phyloP scores from a whole-genome alignment of 2,888 invertebrate genomes.

The Caenorhabditis imperialis region DNA sequence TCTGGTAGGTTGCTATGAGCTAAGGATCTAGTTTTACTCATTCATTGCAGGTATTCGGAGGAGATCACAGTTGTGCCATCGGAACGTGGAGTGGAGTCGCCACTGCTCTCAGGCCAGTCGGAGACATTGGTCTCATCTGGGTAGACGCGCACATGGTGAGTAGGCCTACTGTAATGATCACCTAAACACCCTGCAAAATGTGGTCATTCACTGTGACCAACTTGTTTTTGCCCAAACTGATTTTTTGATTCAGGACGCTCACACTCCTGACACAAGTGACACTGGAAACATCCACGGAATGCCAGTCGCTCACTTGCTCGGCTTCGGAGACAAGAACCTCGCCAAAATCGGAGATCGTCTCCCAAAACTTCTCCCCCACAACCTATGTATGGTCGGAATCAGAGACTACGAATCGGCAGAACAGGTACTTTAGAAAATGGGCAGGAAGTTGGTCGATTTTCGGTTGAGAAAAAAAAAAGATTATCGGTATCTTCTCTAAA shows the following conservation, averaged over 20 bases:
- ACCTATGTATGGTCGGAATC: slow-evolving; percentile 71
- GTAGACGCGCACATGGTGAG: slow-evolving; percentile 73
- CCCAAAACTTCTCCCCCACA: slow-evolving; percentile 69
- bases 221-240: too few relatives aligned
- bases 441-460: background rate
- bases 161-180: slow-evolving; percentile 6
- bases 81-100: slow-evolving; percentile 75
- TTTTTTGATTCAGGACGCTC: slow-evolving; percentile 64
- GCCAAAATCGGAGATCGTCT: slow-evolving; percentile 57
- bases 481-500: slow-evolving; percentile 20
- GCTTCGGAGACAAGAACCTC: slow-evolving; percentile 67
- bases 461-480: slow-evolving; percentile 8
- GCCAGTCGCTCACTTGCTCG: slow-evolving; percentile 74
- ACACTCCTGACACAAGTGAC: slow-evolving; percentile 66
- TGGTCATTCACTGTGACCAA: too few relatives aligned
- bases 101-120: slow-evolving; percentile 63
- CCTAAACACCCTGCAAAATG: too few relatives aligned
- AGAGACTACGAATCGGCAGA: slow-evolving; percentile 71
- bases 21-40: background rate
- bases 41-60: slow-evolving; percentile 64
- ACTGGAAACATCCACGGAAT: slow-evolving; percentile 74
- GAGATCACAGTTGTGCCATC: slow-evolving; percentile 74
- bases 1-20: slow-evolving; percentile 45
- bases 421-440: slow-evolving; percentile 54
- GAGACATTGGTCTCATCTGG: slow-evolving; percentile 73